Evolutionary conservation across 2,113 vertebrate genomes (phyloP), one percentile per base, ranked within the genome.

Genomic region (Opisthocomus hoazin): DNA sequence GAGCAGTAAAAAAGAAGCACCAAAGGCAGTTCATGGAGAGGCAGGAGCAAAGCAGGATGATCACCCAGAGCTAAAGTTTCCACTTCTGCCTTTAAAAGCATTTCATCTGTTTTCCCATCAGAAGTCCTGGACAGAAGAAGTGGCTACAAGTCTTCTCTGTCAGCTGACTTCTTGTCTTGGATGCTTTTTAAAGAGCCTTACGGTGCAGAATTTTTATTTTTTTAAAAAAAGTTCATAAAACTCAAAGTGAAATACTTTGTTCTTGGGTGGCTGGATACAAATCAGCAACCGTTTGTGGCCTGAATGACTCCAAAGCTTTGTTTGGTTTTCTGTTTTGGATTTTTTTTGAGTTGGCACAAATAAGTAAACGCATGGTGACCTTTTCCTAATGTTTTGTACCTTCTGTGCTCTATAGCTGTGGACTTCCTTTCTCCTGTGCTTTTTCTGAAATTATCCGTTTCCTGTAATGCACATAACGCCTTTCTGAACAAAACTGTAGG

Each of bases 401-500:
- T 89, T 83, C 43, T 46, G 7, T n/a, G 37, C 32, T 39, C 43
- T 57, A 7, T 11, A 84, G 39, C 6, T 76, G 45, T 32, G 57
- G 43, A 58, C 19, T 74, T 69, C 53, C 30, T 79, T 82, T 77
- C 22, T 75, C 64, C 45, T 26, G 19, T 22, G 60, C 13, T 84
- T 71, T 63, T 63, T 10, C 66, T 66, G 71, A 84, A 93, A 63
- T 50, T 48, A 81, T n/a, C 22, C 14, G 2, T 68, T 74, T 95
- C 54, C 73, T 16, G 13, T 68, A 64, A 81, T 7, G 27, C 0
- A 16, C 11, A 9, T 36, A 76, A 60, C 0, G 2, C 26, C 48
- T 50, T 79, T 84, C 86, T 91, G 65, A 58, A 65, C 36, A 84
- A 30, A 94, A 84, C 73, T 69, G 53, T 61, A 65, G 65, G 65